Conservation (phyloP, 1,140 invertebrate genomes). For the Heliconius hewitsoni region DNA sequence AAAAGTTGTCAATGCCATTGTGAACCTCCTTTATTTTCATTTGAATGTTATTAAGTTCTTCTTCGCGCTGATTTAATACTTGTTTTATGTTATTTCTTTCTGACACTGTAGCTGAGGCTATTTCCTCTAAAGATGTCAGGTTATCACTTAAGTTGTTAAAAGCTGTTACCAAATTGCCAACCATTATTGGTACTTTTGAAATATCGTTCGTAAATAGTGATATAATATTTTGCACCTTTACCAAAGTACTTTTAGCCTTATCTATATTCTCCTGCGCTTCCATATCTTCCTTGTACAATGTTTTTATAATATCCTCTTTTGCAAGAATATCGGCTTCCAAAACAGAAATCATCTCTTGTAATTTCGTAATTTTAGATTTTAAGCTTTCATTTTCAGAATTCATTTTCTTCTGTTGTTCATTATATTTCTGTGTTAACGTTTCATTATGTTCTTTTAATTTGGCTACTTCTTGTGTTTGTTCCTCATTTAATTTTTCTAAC, state of each 20-base stretch:
- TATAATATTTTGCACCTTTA: constrained; percentile 54
- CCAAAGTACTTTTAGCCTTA: constrained; percentile 45
- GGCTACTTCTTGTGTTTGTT: constrained; percentile 34
- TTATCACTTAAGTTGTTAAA: constrained; percentile 45
- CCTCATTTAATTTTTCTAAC: constrained; percentile 40
- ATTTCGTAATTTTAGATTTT: constrained; percentile 39
- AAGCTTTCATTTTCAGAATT: constrained; percentile 37
- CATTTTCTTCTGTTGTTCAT: constrained; percentile 42
- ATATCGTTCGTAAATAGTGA: constrained; percentile 49
- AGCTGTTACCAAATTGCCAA: constrained; percentile 53
- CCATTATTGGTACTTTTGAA: constrained; percentile 49
- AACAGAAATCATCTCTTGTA: constrained; percentile 42
- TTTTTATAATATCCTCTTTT: constrained; percentile 51
- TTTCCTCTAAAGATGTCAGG: constrained; percentile 44
- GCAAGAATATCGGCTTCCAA: constrained; percentile 46
- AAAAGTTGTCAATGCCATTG: constrained; percentile 29
- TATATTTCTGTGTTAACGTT: constrained; percentile 33
- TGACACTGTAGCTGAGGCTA: constrained; percentile 37
- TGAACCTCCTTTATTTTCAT: constrained; percentile 27
- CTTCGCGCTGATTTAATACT: constrained; percentile 40
- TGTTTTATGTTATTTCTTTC: constrained; percentile 43
- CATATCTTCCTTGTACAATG: constrained; percentile 41
- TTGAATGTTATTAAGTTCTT: constrained; percentile 36
- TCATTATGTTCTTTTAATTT: constrained; percentile 45
- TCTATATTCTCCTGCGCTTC: constrained; percentile 47